Percentiles rank a stretch among this genome's conserved stretches.
phyloP scores from a whole-genome alignment of 2,113 vertebrate genomes.

The Apus apus region DNA sequence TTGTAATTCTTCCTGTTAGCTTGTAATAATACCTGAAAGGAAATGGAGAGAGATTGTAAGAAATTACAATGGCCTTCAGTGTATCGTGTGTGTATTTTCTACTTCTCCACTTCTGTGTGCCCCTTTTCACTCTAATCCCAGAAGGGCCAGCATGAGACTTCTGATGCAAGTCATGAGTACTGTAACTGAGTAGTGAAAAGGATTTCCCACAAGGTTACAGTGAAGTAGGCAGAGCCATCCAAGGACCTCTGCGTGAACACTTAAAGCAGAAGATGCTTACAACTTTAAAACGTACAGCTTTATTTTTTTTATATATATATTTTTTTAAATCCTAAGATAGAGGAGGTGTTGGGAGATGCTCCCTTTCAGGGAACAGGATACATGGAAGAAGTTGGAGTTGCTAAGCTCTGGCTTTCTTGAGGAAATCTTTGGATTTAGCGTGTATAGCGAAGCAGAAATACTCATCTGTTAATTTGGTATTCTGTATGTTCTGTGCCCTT shows the following conservation, averaged over 20 bases:
- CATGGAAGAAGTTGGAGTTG: constrained; percentile 13
- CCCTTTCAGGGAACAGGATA: neutral
- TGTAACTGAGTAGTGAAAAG: neutral
- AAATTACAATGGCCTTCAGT: constrained; percentile 40
- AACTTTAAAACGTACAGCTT: constrained; percentile 46
- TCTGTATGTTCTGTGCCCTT: constrained; percentile 68
- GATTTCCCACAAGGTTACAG: neutral
- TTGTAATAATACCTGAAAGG: constrained; percentile 1
- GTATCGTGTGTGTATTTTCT: constrained; percentile 7
- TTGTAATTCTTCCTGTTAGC: neutral
- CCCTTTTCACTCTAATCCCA: neutral
- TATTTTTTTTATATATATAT: constrained; percentile 68
- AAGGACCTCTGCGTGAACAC: neutral
- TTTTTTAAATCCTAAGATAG: constrained; percentile 61
- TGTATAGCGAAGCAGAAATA: constrained; percentile 58
- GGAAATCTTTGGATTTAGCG: constrained; percentile 64
- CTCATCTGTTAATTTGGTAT: constrained; percentile 49
- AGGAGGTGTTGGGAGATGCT: neutral
- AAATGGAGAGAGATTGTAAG: neutral
- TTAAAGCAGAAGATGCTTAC: constrained; percentile 35
- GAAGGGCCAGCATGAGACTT: constrained; percentile 60
- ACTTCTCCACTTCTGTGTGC: neutral
- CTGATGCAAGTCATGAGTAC: constrained; percentile 26
- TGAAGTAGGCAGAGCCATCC: neutral
- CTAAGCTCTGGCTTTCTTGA: constrained; percentile 35